Evolutionary conservation across 1,140 invertebrate species (phyloP).

Genomic region (Frieseomelitta varia): DNA sequence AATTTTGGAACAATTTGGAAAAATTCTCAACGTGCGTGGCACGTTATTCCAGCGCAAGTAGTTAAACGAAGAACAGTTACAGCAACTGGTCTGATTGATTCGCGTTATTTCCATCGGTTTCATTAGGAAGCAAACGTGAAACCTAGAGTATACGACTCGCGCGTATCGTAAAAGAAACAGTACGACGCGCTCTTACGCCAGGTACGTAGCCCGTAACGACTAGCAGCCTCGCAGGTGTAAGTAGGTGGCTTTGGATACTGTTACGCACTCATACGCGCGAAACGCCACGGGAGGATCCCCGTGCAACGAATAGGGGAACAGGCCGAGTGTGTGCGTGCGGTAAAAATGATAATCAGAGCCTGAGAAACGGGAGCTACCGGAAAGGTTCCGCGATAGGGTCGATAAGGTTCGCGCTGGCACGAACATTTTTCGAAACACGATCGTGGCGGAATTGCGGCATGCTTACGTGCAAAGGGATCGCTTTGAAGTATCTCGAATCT

Average conservation of each 20-base stretch:
- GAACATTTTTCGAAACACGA: constrained; percentile 17
- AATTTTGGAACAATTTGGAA: too few species aligned
- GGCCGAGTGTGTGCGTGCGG: constrained; percentile 23
- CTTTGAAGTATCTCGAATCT: background rate
- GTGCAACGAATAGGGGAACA: background rate
- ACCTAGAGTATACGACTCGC: background rate
- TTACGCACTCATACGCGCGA: constrained; percentile 33
- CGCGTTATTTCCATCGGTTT: background rate
- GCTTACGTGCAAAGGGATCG: background rate
- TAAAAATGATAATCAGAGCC: constrained; percentile 60
- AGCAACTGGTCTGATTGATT: background rate
- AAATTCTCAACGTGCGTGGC: too few species aligned
- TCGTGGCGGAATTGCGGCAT: background rate
- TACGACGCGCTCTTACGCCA: constrained; percentile 8
- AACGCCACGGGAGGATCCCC: background rate
- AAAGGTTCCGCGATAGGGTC: constrained; percentile 39
- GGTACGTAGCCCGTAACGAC: constrained; percentile 16
- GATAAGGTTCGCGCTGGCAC: constrained; percentile 44
- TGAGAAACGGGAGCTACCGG: constrained; percentile 55
- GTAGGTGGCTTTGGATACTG: constrained; percentile 55
- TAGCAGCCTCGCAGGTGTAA: constrained; percentile 26
- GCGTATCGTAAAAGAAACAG: constrained; percentile 24
- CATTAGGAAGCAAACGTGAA: constrained; percentile 13
- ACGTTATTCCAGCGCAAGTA: too few species aligned
- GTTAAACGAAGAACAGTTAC: background rate